These are phyloP conservation scores for Pachyrhynchus sulphureomaculatus DNA, from an alignment of 1,140 invertebrate genomes.

Conservation along the genomic window DNA sequence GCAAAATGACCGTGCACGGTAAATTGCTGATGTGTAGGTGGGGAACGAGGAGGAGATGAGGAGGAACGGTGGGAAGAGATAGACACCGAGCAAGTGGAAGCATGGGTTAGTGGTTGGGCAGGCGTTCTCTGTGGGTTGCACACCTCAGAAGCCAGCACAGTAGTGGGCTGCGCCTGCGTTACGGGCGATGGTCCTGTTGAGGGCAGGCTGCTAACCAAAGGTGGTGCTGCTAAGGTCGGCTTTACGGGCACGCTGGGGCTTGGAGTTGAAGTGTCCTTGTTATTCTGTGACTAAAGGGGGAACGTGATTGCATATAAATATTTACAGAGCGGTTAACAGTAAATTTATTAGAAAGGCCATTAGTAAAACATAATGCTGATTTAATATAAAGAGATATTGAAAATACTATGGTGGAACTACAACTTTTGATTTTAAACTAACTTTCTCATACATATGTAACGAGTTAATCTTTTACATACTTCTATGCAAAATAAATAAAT, in stretches of 20 bases:
- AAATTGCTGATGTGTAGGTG: conserved; percentile 49
- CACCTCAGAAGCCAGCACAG: conserved; percentile 45
- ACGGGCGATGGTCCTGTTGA: conserved; percentile 26
- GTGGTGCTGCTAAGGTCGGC: conserved; percentile 33
- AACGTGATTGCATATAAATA: conserved; percentile 28
- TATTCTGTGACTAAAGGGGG: conserved; percentile 55
- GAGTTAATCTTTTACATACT: too few species aligned
- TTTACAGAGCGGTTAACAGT: conserved; percentile 15
- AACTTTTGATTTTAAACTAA: too few species aligned
- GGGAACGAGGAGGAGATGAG: conserved; percentile 43
- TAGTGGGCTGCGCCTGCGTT: conserved; percentile 22
- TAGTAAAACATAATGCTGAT: background rate
- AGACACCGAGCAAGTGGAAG: conserved; percentile 50
- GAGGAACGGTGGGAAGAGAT: conserved; percentile 32
- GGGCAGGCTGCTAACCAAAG: conserved; percentile 34
- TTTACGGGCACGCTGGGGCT: conserved; percentile 31
- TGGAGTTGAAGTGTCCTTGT: conserved; percentile 55
- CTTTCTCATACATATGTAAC: too few species aligned
- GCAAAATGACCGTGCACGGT: conserved; percentile 49
- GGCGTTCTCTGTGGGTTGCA: conserved; percentile 45
- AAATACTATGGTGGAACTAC: too few species aligned
- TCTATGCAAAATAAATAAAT: too few species aligned
- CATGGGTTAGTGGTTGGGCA: conserved; percentile 45
- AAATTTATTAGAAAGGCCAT: too few species aligned
- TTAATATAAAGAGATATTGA: too few species aligned